Base-by-base conservation (phyloP, 2,797 vertebrate species). In the Oreortyx pictus region DNA sequence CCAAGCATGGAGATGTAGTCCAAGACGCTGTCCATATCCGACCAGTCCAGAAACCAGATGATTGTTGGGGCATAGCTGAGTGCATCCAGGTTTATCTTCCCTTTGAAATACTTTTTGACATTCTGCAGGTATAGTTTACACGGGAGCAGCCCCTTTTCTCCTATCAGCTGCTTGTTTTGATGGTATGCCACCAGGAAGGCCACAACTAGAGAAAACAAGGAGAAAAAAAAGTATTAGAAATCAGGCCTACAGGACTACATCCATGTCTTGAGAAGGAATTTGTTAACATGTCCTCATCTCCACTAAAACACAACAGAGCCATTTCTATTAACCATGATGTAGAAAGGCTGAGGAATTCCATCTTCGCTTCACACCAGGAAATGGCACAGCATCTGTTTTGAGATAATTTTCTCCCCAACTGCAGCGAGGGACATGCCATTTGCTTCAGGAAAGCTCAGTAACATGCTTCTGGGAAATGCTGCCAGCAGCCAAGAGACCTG, bases 161-260 rank as follows among this genome's bases (percentile, higher is more conserved):
- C 99, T 2, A 99, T 98, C 86, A 99, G 98, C 96, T 98, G 98
- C 93, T 98, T 99, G 97, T 99, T 99, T 97, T 99, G 99, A 64
- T 98, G 98, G 43, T 98, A 98, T 0, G 99, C 99, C 46, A 99
- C 98, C 56, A 97, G 92, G 96, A 99, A 99, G 1, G 99, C 99
- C 88, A 99, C 98, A 7, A 97, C 99, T 97, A 78, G 64, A 81
- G 37, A 11, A 60, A 56, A 76, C 3, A 37, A 73, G 11, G 8
- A 66, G 3, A 18, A 29, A 27, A 23, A 37, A 10, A 25, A 1
- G 7, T 0, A 7, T 96, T 71, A 96, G 57, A 37, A 89, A 60
- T 7, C 20, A 9, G 19, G 66, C 24, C 19, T 27, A 17, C 17
- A 39, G 9, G 27, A 43, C 27, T 0, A 29, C 3, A 71, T 66